phyloP scores from a whole-genome alignment of 2,888 invertebrate genomes.

The Linnaemya tessellans region DNA sequence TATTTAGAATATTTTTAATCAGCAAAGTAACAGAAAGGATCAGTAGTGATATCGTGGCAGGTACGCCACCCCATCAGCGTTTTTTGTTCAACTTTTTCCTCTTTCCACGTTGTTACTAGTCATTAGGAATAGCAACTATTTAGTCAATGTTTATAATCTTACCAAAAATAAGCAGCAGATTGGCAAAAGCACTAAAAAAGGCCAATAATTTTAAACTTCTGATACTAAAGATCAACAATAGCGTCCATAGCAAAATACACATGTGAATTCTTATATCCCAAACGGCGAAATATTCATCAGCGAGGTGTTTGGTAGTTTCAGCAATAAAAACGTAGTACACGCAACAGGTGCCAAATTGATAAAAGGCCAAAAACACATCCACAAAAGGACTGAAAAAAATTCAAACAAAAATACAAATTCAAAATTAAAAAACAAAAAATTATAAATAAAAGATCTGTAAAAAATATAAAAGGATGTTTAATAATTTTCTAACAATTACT shows the following conservation, averaged over 20 bases:
- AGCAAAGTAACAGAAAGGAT: no score
- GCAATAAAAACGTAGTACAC: constrained; percentile 96
- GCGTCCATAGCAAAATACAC: constrained; percentile 86
- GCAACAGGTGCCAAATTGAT: constrained; percentile 98
- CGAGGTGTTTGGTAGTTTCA: constrained; percentile 91
- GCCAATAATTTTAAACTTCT: constrained; percentile 92
- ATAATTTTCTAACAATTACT: no score
- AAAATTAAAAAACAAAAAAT: neutral
- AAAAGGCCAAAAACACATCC: constrained; percentile 92
- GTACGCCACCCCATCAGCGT: no score
- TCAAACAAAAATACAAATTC: neutral
- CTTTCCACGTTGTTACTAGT: no score
- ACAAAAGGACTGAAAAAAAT: constrained; percentile 86
- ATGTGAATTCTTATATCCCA: constrained; percentile 84
- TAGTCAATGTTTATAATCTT: constrained; percentile 58
- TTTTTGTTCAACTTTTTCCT: no score
- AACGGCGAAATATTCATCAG: constrained; percentile 85
- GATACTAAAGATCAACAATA: constrained; percentile 90
- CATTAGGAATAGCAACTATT: no score
- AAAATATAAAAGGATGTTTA: no score
- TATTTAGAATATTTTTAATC: no score
- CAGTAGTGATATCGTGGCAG: no score
- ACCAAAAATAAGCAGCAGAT: constrained; percentile 90
- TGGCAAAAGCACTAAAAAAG: constrained; percentile 96
- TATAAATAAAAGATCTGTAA: no score